These are phyloP conservation scores for Drosophila rufa DNA, from an alignment of 1,140 invertebrate genomes.

Conservation along the genomic window DNA sequence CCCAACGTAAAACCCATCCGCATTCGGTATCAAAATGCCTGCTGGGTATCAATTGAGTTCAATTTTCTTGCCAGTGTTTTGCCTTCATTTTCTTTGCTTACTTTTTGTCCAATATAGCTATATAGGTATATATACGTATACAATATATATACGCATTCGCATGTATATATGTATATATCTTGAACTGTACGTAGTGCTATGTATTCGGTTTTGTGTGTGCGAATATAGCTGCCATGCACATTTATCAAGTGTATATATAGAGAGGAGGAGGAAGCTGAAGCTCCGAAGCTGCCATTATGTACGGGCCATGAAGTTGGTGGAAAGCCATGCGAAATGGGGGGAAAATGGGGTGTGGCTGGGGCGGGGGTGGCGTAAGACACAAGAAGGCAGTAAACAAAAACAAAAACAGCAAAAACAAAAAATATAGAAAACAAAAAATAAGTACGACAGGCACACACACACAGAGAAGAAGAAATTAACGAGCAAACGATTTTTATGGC, in stretches of 20 bases:
- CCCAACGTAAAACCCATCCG: not conserved
- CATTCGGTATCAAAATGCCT: not conserved
- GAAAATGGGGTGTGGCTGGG: conserved; percentile 19
- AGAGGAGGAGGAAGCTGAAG: conserved; percentile 51
- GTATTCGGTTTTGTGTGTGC: conserved; percentile 29
- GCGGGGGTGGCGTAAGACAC: conserved; percentile 56
- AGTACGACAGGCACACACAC: conserved; percentile 41
- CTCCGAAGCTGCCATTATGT: conserved; percentile 58
- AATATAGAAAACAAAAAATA: conserved; percentile 58
- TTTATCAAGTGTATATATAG: conserved; percentile 57
- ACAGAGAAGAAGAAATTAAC: conserved; percentile 80
- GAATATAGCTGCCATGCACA: conserved; percentile 47
- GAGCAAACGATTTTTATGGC: conserved; percentile 84
- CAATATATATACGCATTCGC: conserved; percentile 33
- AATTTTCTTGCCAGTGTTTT: conserved; percentile 44
- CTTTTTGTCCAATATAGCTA: conserved; percentile 60
- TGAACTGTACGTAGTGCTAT: conserved; percentile 44
- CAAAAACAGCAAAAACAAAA: conserved; percentile 36
- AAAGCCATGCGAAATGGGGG: conserved; percentile 14
- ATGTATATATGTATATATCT: conserved; percentile 11
- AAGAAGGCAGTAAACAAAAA: conserved; percentile 75
- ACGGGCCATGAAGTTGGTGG: conserved; percentile 31
- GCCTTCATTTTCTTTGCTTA: conserved; percentile 58
- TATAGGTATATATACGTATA: conserved; percentile 47
- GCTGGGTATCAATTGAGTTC: conserved; percentile 54